Base-by-base conservation (phyloP, 2,888 invertebrate genomes). In the Acronicta alni region DNA sequence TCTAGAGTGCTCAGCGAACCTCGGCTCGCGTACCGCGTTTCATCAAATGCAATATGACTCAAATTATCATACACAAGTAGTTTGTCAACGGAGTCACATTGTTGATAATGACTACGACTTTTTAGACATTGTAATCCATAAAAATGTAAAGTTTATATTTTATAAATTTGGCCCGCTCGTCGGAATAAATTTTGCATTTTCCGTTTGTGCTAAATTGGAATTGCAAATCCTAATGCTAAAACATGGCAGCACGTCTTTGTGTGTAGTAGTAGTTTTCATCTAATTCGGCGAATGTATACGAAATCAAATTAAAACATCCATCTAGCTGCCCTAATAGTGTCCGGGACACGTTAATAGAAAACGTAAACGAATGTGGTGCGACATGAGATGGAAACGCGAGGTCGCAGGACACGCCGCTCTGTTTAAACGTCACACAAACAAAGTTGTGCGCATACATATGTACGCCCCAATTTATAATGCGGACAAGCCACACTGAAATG, bases 401-500 rank as follows among this genome's bases (percentile, higher is more conserved):
- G 84, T 86, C 85, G 79, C 84, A 88, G 87, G 88, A 84, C 83
- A 69, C 73, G 70, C 71, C 71, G 75, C 76, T 76, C 79, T 70
- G 67, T 84, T 70, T 52, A 81, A 80, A 81, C 77, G 74, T 67
- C 72, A 67, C 77, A 77, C 71, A 77, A 65, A 80, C 77, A 78
- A 77, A 79, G 68, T 79, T 82, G 76, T 73, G 80, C 20, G 53
- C 46, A 75, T 75, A 75, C 65, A 72, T 76, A 79, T 81, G 79
- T 85, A 85, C 83, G 87, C 80, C 87, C 90, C 89, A 90, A 94
- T 94, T 94, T 94, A 94, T 93, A 94, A 92, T 89, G 88, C 92
- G 89, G 91, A 92, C 92, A 90, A 90, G 90, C 91, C 88, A 92
- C 90, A 90, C 87, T 92, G 93, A 94, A 93, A 92, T 92, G 92